Percentiles rank a stretch among this genome's conserved stretches.
Conservation (phyloP, 2,888 invertebrate genomes). For the Labia minor region DNA sequence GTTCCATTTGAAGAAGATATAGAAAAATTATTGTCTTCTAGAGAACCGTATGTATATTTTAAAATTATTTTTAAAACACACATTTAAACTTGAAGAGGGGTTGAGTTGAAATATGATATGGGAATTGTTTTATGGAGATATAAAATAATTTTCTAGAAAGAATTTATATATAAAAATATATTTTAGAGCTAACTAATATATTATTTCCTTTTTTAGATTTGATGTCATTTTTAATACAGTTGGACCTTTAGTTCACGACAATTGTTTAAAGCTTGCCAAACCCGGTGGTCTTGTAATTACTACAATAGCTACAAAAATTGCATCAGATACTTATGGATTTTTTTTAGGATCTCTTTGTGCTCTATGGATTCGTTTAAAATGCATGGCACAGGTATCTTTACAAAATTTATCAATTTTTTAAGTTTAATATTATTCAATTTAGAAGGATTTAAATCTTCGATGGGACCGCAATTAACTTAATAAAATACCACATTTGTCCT, state of each 20-base stretch:
- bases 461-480: too few species aligned
- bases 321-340: conserved; percentile 44
- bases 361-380: conserved; percentile 37
- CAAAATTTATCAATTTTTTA: too few species aligned
- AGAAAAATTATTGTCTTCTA: conserved; percentile 25
- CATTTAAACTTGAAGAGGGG: too few species aligned
- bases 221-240: conserved; percentile 43
- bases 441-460: too few species aligned
- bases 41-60: conserved; percentile 13
- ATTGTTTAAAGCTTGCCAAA: conserved; percentile 33
- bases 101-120: not conserved
- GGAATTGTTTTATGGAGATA: too few species aligned
- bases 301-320: conserved; percentile 39
- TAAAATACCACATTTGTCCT: too few species aligned
- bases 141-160: too few species aligned
- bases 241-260: conserved; percentile 34
- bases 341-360: conserved; percentile 40
- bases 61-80: not conserved
- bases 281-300: conserved; percentile 40
- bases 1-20: conserved; percentile 35
- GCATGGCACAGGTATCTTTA: conserved; percentile 38
- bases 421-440: too few species aligned
- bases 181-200: too few species aligned
- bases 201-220: conserved; percentile 33
- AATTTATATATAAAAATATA: too few species aligned